A percentile compares a stretch with the other conserved stretches of the same genome.
These are phyloP conservation scores for Mycogona germanica DNA, from an alignment of 2,888 invertebrate species.

Conservation along the genomic window DNA sequence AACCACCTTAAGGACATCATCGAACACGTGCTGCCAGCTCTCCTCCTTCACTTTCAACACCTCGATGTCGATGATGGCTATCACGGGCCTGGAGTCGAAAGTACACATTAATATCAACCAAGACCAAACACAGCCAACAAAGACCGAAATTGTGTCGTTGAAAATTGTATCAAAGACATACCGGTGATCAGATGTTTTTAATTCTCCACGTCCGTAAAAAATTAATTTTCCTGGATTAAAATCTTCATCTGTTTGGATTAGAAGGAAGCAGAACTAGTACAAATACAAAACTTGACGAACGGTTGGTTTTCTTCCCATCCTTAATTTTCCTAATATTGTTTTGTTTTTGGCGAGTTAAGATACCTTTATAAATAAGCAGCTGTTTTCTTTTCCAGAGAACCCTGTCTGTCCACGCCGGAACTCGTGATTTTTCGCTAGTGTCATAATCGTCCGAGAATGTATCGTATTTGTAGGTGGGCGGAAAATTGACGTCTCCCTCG, in stretches of 20 bases:
- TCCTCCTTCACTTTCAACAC: slow-evolving; percentile 64
- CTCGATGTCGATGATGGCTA: slow-evolving; percentile 79
- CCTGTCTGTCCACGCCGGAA: slow-evolving; percentile 98
- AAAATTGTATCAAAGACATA: slow-evolving; percentile 20
- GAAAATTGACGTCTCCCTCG: slow-evolving; percentile 83
- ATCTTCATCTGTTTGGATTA: too few relatives aligned
- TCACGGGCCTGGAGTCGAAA: slow-evolving; percentile 56
- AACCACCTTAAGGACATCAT: slow-evolving; percentile 67
- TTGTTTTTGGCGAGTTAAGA: too few relatives aligned
- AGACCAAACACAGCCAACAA: too few relatives aligned
- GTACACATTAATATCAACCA: slow-evolving; percentile 1
- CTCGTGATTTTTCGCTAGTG: slow-evolving; percentile 93
- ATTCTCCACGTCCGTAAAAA: slow-evolving; percentile 83
- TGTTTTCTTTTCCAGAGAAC: slow-evolving; percentile 82
- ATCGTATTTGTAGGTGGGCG: slow-evolving; percentile 98
- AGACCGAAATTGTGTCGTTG: neutral
- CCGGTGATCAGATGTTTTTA: slow-evolving; percentile 92
- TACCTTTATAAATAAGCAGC: slow-evolving; percentile 26
- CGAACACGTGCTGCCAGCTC: slow-evolving; percentile 64
- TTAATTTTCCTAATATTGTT: neutral
- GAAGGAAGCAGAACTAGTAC: neutral
- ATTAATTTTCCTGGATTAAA: slow-evolving; percentile 66
- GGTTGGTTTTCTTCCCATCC: neutral
- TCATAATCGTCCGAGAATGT: slow-evolving; percentile 97
- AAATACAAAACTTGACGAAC: neutral